Evolutionary conservation across 2,888 invertebrate species (phyloP).

Genomic region (Drosophila mimica): DNA sequence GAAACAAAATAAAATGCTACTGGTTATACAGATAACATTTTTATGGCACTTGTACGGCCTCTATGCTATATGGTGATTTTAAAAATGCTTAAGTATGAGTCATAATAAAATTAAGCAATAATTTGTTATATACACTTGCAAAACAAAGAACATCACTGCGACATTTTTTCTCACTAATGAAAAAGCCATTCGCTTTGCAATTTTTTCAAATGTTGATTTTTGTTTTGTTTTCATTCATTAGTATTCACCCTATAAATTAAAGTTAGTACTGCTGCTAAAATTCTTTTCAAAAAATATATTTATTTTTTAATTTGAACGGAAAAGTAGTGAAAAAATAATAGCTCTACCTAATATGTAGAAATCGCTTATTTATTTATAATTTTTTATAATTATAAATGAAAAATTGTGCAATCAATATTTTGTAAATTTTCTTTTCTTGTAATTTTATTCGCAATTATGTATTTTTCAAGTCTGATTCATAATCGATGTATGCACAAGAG

Average conservation of each 20-base stretch:
- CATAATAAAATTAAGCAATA: neutral
- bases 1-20: neutral
- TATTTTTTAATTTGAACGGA: no score
- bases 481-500: slow-evolving; percentile 16
- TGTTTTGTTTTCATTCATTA: no score
- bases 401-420: neutral
- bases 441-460: neutral
- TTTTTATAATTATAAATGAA: neutral
- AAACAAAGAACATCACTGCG: neutral
- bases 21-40: neutral
- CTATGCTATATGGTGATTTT: neutral
- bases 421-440: neutral
- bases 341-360: neutral
- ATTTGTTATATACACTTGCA: neutral
- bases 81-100: slow-evolving; percentile 3
- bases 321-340: no score
- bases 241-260: neutral
- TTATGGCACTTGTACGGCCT: neutral
- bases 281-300: neutral
- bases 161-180: neutral
- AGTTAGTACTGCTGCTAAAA: no score
- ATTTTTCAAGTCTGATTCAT: slow-evolving; percentile 24
- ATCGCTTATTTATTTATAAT: neutral
- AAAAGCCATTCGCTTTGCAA: neutral
- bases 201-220: neutral